Conservation (phyloP, 2,888 invertebrate genomes). For the Morpho helenor region DNA sequence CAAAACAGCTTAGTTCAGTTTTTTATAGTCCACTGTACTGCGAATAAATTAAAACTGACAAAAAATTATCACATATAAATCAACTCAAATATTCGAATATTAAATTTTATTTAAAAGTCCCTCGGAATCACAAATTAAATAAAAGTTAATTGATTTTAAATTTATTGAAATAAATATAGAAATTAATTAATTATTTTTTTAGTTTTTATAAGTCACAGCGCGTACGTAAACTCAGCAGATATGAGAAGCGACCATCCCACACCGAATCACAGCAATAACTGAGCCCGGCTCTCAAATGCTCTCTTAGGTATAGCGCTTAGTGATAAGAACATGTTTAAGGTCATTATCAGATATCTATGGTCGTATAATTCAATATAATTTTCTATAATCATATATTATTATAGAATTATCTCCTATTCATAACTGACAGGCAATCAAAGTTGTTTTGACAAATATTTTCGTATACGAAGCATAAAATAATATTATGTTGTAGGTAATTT, state of each 20-base stretch:
- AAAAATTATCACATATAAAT: neutral
- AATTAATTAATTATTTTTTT: neutral
- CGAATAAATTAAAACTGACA: neutral
- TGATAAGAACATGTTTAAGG: constrained; percentile 1
- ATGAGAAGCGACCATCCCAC: constrained; percentile 5
- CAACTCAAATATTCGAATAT: no score
- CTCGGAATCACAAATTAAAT: no score
- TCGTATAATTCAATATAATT: no score
- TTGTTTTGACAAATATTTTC: no score
- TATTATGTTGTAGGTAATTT: no score
- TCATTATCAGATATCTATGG: neutral
- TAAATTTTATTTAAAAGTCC: no score
- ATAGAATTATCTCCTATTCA: no score
- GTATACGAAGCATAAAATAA: no score
- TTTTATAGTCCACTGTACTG: neutral
- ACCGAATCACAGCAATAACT: constrained; percentile 11
- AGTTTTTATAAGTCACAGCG: neutral
- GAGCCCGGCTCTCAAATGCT: neutral
- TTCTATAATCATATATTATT: no score
- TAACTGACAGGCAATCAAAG: no score
- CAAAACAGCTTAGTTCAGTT: neutral
- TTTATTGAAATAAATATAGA: no score
- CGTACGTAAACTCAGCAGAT: neutral
- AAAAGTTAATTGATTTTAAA: no score
- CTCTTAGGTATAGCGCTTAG: neutral